Evolutionary conservation across 1,140 invertebrate species (phyloP), one percentile per base, ranked within the genome.

Genomic region (Chironomus tepperi): DNA sequence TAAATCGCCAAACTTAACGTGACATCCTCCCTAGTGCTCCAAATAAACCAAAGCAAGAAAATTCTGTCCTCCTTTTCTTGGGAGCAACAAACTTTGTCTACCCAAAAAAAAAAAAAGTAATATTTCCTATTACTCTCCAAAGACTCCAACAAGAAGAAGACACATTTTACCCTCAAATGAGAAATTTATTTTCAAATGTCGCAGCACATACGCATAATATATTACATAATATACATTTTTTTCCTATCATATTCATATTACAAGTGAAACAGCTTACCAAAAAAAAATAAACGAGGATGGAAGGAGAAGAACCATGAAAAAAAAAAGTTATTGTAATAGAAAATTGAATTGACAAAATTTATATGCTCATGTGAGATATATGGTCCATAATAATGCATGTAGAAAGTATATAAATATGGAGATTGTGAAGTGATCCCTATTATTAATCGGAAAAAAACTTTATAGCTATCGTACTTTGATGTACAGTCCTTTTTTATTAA

Each of bases 321-420:
- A 47, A 15, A 57, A 57, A 57, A 57, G 47, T 57, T 12, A 12
- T 57, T 57, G 47, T 57, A 57, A 57, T n/a, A 57, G 47, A 57
- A 57, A 57, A 57, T 57, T 57, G 47, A 57, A 57, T 57, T 57
- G 47, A 57, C 47, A 57, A 57, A 57, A 57, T 57, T 57, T 57
- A 57, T 57, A 57, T n/a, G 47, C 47, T 57, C 9, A 57, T 15
- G 15, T 12, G 47, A 57, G 47, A 57, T 57, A 57, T n/a, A 57
- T 57, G 47, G 47, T n/a, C 47, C 24, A 34, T 34, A 57, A 57
- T n/a, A 12, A 57, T 57, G 47, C 47, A 57, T 57, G 47, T 34
- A 15, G 12, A 47, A 10, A 47, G 47, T 57, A 57, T 15, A 57
- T 47, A 47, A 47, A 34, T 34, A 34, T 34, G 24, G 24, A 34